A percentile compares a stretch with the other conserved stretches of the same genome.
These are phyloP conservation scores for Hypomecis punctinalis DNA, from an alignment of 2,888 invertebrate species.

Conservation along the genomic window DNA sequence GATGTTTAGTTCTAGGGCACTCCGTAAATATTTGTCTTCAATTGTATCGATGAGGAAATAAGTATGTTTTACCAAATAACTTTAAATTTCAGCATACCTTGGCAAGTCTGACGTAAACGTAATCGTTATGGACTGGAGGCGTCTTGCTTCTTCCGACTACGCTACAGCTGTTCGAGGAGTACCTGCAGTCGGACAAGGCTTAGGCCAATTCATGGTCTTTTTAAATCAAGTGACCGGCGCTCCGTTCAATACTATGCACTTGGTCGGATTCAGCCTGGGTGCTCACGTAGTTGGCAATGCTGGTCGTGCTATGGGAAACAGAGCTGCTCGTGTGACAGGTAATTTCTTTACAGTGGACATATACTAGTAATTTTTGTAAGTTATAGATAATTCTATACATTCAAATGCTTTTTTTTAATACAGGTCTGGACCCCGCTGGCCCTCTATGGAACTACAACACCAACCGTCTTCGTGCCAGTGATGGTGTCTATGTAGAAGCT, in stretches of 20 bases:
- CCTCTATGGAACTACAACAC: conserved; percentile 62
- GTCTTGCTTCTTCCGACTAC: conserved; percentile 55
- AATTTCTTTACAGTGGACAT: conserved; percentile 11
- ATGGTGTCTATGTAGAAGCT: conserved; percentile 68
- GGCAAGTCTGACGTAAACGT: conserved; percentile 55
- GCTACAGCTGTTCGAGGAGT: conserved; percentile 56
- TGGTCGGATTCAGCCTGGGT: conserved; percentile 65
- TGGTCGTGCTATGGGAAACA: conserved; percentile 54
- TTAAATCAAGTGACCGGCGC: conserved; percentile 50
- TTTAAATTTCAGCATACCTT: conserved; percentile 49
- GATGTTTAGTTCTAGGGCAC: too few species aligned
- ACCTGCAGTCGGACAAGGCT: conserved; percentile 55
- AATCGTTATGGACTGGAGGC: conserved; percentile 63
- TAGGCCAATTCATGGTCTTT: conserved; percentile 60
- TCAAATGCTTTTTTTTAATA: conserved; percentile 3
- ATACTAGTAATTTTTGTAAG: not conserved
- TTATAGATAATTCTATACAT: not conserved
- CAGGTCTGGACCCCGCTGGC: conserved; percentile 71
- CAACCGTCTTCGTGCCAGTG: conserved; percentile 56
- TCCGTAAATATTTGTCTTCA: not conserved
- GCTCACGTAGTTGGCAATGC: conserved; percentile 64
- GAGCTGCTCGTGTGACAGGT: conserved; percentile 62
- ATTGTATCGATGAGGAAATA: not conserved
- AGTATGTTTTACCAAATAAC: too few species aligned
- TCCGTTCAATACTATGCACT: conserved; percentile 51